phyloP scores from a whole-genome alignment of 2,797 vertebrate species.

The Lycodopsis pacificus region DNA sequence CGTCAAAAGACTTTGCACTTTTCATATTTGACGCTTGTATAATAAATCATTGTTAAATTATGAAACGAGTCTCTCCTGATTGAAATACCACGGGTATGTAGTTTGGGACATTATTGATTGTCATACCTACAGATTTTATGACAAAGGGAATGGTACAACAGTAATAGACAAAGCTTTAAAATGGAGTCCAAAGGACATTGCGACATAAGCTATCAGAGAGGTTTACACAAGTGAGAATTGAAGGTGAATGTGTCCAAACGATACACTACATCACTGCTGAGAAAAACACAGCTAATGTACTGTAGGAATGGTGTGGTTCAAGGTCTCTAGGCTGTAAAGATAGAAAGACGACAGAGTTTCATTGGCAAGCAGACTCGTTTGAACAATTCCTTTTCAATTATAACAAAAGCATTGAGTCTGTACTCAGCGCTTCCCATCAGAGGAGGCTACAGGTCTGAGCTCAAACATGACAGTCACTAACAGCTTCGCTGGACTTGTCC shows the following conservation, averaged over 20 bases:
- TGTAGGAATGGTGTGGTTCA: background rate
- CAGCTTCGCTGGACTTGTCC: slow-evolving; percentile 8
- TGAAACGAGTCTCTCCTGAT: too few relatives aligned
- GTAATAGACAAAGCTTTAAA: background rate
- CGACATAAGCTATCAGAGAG: background rate
- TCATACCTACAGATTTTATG: background rate
- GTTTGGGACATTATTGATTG: background rate
- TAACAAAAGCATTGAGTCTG: background rate
- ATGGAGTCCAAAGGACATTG: background rate
- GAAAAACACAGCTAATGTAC: background rate
- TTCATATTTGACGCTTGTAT: too few relatives aligned
- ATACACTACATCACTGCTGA: background rate
- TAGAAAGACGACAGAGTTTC: background rate
- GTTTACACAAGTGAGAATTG: background rate
- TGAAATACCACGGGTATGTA: too few relatives aligned
- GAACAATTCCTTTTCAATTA: background rate
- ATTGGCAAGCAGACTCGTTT: background rate
- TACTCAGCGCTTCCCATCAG: background rate
- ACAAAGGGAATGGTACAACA: background rate
- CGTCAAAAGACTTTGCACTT: too few relatives aligned
- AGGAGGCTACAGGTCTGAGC: slow-evolving; percentile 5
- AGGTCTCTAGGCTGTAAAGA: background rate
- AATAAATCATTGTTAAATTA: too few relatives aligned
- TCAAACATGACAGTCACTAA: slow-evolving; percentile 15
- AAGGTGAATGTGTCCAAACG: background rate